A percentile compares a stretch with the other conserved stretches of the same genome.
Evolutionary conservation across 30 jellyfish, hydroid and myxozoan species (phyloP).

Genomic region (Cassiopea xamachana): DNA sequence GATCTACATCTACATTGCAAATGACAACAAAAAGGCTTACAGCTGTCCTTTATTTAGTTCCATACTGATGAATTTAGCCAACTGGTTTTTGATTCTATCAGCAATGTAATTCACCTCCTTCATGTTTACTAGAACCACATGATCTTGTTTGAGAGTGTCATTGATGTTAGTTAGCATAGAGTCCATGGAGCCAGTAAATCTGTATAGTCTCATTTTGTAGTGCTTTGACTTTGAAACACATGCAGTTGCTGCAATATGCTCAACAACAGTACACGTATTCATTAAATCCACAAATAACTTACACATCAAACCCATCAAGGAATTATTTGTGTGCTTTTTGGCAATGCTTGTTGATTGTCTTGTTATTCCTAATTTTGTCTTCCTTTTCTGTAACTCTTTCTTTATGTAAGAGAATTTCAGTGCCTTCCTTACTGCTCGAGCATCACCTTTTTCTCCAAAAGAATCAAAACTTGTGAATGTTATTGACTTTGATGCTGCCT

Average conservation of each 20-base stretch:
- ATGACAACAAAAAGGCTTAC: no score
- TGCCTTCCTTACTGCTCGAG: not conserved
- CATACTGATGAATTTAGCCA: not conserved
- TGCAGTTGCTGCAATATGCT: conserved; percentile 7
- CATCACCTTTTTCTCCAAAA: not conserved
- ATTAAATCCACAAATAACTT: not conserved
- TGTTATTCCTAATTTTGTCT: conserved; percentile 35
- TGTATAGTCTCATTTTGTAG: not conserved
- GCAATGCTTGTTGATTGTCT: conserved; percentile 13
- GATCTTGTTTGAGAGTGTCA: not conserved
- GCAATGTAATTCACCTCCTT: conserved; percentile 6
- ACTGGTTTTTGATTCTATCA: not conserved
- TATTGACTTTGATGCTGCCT: not conserved
- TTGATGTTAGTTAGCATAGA: not conserved
- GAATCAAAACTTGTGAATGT: conserved; percentile 36
- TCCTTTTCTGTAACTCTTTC: not conserved
- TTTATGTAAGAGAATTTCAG: not conserved
- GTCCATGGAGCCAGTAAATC: not conserved
- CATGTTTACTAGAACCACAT: not conserved
- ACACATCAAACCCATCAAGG: not conserved
- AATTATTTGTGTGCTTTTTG: conserved; percentile 18
- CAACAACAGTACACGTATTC: not conserved
- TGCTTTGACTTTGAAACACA: conserved; percentile 13
- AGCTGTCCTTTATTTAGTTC: not conserved
- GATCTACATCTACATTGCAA: no score